Evolutionary conservation across 2,888 invertebrate genomes (phyloP), one percentile per base, ranked within the genome.

Genomic region (Eumacrocentrus americanus): DNA sequence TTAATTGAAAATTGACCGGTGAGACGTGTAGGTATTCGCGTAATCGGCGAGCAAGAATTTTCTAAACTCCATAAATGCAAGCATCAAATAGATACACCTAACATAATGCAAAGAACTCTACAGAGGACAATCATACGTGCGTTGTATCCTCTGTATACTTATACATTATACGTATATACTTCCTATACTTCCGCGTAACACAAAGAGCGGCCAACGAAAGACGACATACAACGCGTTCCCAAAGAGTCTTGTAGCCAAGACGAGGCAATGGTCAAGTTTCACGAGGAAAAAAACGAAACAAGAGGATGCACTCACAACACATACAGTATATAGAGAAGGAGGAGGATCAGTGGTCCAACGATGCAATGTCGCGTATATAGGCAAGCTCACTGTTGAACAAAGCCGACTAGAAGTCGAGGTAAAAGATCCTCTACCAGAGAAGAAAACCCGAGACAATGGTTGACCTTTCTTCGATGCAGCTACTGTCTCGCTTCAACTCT

Each of bases 1-100:
- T 56, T 56, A 56, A 56, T 56, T 56, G 56, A 56, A 56, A 56
- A 56, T 56, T 48, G 47, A 23, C 56, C 38, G 22, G 38, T 18
- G 23, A 35, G 42, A 58, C 50, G 58, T 51, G 44, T 34, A 44
- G 44, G 40, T 50, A 58, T 58, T 58, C 50, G 34, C 50, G 22
- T 58, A 20, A 52, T 58, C 52, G 46, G n/a, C 44, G 25, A 52
- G 40, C 11, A 38, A 37, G n/a, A n/a, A n/a, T n/a, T n/a, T n/a
- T n/a, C n/a, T n/a, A n/a, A n/a, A n/a, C n/a, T n/a, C n/a, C n/a
- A n/a, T n/a, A 47, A 56, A 38, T 18, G 20, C 6, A 6, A 18
- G 9, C 3, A 9, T 20, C 42, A 42, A 6, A 7, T 2, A 16
- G 16, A 40, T 6, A 40, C 20, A 42, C 42, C 16, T 16, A 42